These are phyloP conservation scores for Cacajao melanocephalus DNA, from an alignment of 2,797 vertebrate genomes.

Conservation along the genomic window DNA sequence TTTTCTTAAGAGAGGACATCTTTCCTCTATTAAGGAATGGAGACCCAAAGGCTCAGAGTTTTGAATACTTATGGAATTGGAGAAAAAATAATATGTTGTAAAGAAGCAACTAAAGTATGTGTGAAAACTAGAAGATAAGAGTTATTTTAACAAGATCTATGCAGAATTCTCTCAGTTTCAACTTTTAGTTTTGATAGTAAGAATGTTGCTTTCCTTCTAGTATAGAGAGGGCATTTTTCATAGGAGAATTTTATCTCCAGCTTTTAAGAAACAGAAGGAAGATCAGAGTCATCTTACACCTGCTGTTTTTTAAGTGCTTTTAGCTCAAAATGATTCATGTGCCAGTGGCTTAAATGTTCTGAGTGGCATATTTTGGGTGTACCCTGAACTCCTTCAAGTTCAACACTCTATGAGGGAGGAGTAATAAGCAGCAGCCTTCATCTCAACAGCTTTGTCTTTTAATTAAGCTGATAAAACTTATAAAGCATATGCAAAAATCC, in stretches of 20 bases:
- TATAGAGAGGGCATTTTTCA: not conserved
- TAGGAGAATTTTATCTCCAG: not conserved
- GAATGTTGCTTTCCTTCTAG: not conserved
- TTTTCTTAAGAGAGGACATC: no score
- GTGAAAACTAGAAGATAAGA: not conserved
- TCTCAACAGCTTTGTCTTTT: not conserved
- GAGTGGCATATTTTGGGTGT: not conserved
- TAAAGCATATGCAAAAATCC: not conserved
- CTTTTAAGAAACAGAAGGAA: not conserved
- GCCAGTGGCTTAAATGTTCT: not conserved
- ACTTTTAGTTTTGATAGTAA: not conserved
- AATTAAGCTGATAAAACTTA: conserved; percentile 24
- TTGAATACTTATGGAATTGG: not conserved
- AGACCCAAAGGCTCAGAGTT: not conserved
- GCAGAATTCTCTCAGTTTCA: not conserved
- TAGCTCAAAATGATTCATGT: conserved; percentile 8
- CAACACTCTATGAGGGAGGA: not conserved
- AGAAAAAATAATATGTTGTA: not conserved
- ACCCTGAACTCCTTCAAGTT: not conserved
- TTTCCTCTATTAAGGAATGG: not conserved
- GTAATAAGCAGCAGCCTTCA: not conserved
- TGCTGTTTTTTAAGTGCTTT: conserved; percentile 20
- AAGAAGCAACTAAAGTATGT: not conserved
- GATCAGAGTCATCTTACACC: not conserved
- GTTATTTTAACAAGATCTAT: not conserved